Percentiles rank a stretch among this genome's conserved stretches.
phyloP scores from a whole-genome alignment of 2,113 vertebrate species.

The Bujurquina vittata region DNA sequence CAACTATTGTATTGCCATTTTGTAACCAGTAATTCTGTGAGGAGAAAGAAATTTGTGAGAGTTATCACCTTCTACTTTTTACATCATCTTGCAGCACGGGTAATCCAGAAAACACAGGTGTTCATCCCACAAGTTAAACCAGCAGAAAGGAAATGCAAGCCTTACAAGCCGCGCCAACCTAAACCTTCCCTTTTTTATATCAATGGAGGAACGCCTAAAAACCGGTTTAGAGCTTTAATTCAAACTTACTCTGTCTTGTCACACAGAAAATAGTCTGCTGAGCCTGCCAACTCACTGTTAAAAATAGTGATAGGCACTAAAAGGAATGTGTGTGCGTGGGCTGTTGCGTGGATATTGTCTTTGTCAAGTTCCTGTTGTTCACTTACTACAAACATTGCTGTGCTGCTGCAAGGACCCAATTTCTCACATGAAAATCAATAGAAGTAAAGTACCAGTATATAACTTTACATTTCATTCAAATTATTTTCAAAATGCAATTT shows the following conservation, averaged over 20 bases:
- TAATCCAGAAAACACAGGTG: background rate
- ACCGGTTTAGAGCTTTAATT: background rate
- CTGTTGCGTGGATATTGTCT: background rate
- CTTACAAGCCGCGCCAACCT: background rate
- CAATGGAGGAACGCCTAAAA: background rate
- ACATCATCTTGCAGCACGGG: background rate
- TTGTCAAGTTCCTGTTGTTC: slow-evolving; percentile 14
- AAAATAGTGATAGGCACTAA: background rate
- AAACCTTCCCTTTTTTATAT: background rate
- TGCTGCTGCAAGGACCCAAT: background rate
- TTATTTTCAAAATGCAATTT: background rate
- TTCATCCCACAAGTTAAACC: background rate
- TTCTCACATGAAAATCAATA: background rate
- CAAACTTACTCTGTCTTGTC: background rate
- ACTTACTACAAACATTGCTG: background rate
- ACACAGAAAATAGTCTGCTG: background rate
- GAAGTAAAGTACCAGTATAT: background rate
- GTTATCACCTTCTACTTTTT: background rate
- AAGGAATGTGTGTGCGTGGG: background rate
- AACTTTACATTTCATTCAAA: slow-evolving; percentile 3
- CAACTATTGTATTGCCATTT: background rate
- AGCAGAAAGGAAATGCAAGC: background rate
- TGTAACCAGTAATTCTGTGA: background rate
- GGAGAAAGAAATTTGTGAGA: background rate
- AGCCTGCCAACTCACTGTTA: background rate